Percentiles rank a stretch among this genome's conserved stretches.
Conservation (phyloP, 2,113 vertebrate genomes). For the Uropsilus gracilis region DNA sequence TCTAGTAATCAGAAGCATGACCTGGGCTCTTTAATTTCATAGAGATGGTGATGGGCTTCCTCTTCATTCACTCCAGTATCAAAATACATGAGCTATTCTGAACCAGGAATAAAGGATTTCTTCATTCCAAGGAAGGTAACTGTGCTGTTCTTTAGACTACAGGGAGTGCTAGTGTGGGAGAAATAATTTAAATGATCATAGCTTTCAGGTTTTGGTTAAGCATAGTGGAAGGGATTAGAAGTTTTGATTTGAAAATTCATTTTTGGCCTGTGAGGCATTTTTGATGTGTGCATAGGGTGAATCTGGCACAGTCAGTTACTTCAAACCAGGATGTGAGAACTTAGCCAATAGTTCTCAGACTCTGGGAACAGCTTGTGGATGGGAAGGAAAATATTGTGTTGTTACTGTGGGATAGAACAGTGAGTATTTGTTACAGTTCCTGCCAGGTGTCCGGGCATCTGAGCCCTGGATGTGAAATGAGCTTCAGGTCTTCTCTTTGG, state of each 20-base stretch:
- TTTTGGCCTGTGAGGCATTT: neutral
- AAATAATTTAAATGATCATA: neutral
- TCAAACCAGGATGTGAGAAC: neutral
- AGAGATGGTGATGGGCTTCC: neutral
- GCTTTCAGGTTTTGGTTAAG: neutral
- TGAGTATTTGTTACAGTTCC: neutral
- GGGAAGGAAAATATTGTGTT: neutral
- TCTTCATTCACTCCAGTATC: neutral
- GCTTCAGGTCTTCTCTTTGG: neutral
- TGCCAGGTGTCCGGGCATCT: neutral
- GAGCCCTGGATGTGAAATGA: no score
- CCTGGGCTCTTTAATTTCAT: neutral
- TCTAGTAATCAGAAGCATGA: neutral
- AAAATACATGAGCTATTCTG: neutral
- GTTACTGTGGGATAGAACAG: neutral
- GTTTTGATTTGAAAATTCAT: neutral
- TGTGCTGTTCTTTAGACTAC: neutral
- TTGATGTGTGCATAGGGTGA: neutral
- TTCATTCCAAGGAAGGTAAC: neutral
- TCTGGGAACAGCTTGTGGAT: constrained; percentile 29
- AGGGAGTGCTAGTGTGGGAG: neutral
- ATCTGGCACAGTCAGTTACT: neutral
- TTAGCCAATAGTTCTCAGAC: neutral
- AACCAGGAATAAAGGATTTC: neutral
- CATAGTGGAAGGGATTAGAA: neutral